Percentiles rank a stretch among this genome's conserved stretches.
phyloP scores from a whole-genome alignment of 2,113 vertebrate genomes.

The Mormyrus lacerda region DNA sequence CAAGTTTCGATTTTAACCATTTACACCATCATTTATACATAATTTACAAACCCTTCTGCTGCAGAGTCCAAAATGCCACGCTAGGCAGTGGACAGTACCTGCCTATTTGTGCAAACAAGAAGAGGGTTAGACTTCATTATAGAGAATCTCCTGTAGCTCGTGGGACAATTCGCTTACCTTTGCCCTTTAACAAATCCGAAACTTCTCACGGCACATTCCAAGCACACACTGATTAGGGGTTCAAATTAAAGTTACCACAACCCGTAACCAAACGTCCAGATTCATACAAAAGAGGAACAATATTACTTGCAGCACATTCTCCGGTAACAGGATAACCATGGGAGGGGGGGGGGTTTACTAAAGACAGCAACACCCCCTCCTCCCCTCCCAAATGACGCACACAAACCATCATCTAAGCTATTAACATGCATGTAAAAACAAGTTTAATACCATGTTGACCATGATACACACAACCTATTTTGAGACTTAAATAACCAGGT shows the following conservation, averaged over 20 bases:
- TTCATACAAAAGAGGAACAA: neutral
- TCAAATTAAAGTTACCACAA: neutral
- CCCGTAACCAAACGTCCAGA: neutral
- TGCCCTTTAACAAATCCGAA: neutral
- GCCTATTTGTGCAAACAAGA: neutral
- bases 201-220: neutral
- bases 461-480: neutral
- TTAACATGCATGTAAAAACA: neutral
- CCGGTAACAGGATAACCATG: neutral
- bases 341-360: neutral
- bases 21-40: too few relatives aligned
- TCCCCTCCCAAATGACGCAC: neutral
- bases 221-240: neutral
- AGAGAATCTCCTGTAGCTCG: neutral
- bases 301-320: neutral
- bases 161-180: neutral
- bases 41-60: neutral
- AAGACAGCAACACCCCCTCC: neutral
- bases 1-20: neutral
- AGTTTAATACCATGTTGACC: neutral
- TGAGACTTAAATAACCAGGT: neutral
- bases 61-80: fast-evolving
- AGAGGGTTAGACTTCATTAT: neutral
- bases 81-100: neutral
- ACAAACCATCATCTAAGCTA: neutral